These are phyloP conservation scores for Eulemur macaco DNA, from an alignment of 2,113 vertebrate genomes.

Conservation along the genomic window DNA sequence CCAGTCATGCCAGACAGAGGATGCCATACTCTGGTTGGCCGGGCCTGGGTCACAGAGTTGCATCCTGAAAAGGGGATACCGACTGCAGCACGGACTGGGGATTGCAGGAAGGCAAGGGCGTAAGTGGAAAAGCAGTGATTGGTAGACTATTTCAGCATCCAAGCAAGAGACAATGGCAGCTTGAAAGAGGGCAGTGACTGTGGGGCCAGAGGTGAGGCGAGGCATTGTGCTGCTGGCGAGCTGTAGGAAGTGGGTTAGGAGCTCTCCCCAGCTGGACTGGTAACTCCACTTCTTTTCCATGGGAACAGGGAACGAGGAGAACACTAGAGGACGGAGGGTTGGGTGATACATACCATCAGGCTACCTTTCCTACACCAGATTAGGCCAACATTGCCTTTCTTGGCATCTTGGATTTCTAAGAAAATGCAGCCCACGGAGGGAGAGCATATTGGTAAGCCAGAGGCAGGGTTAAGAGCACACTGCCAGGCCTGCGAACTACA, in stretches of 20 bases:
- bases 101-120: neutral
- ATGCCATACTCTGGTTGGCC: neutral
- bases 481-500: accelerated
- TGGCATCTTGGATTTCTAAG: neutral
- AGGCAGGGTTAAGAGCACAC: neutral
- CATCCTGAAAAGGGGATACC: neutral
- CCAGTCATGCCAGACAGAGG: neutral
- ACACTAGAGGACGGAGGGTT: neutral
- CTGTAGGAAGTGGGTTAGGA: neutral
- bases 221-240: neutral
- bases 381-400: neutral
- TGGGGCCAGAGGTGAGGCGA: neutral
- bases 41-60: neutral
- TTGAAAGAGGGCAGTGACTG: neutral
- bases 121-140: neutral
- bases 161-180: neutral
- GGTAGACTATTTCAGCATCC: neutral
- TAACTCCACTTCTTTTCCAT: neutral
- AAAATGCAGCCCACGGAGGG: neutral
- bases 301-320: neutral
- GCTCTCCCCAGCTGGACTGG: too few species aligned
- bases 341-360: neutral
- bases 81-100: neutral
- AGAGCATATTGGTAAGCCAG: neutral
- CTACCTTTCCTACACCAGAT: neutral